A percentile compares a stretch with the other conserved stretches of the same genome.
phyloP scores from a whole-genome alignment of 2,797 vertebrate species.

The Tiaroga cobitis region DNA sequence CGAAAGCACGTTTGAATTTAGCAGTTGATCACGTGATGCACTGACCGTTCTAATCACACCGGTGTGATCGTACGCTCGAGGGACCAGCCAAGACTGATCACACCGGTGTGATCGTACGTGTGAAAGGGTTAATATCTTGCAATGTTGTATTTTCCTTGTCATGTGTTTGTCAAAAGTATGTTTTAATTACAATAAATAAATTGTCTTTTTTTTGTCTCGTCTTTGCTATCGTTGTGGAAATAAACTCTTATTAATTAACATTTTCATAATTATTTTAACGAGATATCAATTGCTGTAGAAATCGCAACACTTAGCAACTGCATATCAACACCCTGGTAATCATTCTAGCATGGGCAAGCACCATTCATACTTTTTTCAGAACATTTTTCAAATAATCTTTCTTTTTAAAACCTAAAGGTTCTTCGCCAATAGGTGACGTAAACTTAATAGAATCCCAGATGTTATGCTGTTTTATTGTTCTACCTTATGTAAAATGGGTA shows the following conservation, averaged over 20 bases:
- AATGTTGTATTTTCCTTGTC: too few species aligned
- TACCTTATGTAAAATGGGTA: conserved; percentile 47
- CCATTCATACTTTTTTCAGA: not conserved
- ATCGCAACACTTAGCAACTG: not conserved
- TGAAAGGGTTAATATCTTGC: too few species aligned
- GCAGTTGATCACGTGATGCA: too few species aligned
- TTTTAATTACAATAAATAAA: not conserved
- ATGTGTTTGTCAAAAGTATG: not conserved
- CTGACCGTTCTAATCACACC: too few species aligned
- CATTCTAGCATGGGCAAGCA: not conserved
- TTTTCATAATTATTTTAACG: not conserved
- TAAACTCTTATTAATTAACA: not conserved
- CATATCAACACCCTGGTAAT: not conserved
- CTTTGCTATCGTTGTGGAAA: not conserved
- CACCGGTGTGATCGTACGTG: too few species aligned
- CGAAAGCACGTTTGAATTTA: too few species aligned
- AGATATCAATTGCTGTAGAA: not conserved
- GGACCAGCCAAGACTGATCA: too few species aligned
- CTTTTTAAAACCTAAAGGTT: not conserved
- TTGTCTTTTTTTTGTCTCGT: not conserved
- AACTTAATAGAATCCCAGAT: conserved; percentile 39
- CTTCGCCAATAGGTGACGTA: not conserved
- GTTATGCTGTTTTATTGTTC: conserved; percentile 61
- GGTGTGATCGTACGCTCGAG: too few species aligned
- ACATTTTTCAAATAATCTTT: not conserved